Percentiles rank a stretch among this genome's conserved stretches.
These are phyloP conservation scores for Phrynocephalus vlangalii DNA, from an alignment of 2,797 vertebrate genomes.

Conservation along the genomic window DNA sequence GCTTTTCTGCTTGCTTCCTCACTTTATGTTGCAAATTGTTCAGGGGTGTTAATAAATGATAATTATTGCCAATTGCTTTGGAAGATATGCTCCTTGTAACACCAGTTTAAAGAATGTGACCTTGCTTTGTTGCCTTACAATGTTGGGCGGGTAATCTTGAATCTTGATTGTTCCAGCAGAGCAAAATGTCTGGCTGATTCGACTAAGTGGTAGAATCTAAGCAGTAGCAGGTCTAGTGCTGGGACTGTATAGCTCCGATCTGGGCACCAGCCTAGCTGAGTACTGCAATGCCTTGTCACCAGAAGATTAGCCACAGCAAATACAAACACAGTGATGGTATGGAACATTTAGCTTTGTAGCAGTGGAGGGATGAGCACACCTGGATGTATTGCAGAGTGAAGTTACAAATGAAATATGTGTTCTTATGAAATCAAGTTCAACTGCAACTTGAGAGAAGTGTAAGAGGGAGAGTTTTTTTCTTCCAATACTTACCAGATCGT, in stretches of 20 bases:
- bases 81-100: neutral
- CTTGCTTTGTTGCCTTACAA: neutral
- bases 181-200: no score
- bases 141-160: no score
- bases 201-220: no score
- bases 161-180: no score
- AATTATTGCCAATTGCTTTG: conserved; percentile 30
- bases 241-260: neutral
- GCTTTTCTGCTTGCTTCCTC: neutral
- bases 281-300: neutral
- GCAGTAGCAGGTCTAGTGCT: no score
- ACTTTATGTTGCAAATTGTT: conserved; percentile 24
- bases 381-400: no score
- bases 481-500: conserved; percentile 86
- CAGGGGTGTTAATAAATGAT: conserved; percentile 39
- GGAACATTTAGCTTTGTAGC: neutral
- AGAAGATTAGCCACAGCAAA: neutral
- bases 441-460: neutral
- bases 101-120: neutral
- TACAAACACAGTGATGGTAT: neutral
- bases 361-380: neutral
- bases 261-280: neutral
- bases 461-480: rapidly evolving
- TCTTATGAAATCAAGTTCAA: neutral
- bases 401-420: no score